Conservation (phyloP, 1,140 invertebrate species). For the Lanistes nyassanus region DNA sequence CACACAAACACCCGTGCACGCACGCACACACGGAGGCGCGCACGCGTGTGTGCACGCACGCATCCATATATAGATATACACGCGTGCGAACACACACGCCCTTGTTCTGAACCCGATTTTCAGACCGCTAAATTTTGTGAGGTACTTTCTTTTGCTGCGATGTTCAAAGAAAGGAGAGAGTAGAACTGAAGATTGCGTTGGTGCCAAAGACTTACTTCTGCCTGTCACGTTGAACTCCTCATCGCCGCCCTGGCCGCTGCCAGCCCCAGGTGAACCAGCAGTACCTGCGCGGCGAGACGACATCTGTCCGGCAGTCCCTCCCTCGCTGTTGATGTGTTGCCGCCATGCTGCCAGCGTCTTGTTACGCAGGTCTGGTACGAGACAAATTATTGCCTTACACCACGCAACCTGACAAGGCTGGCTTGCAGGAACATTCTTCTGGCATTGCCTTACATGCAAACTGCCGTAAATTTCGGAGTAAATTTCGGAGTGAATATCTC, state of each 20-base stretch:
- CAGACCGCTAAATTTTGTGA: too few species aligned
- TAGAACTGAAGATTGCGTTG: not conserved
- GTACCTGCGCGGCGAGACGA: not conserved
- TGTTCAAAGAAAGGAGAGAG: too few species aligned
- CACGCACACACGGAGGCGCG: not conserved
- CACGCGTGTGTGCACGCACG: not conserved
- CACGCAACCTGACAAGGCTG: too few species aligned
- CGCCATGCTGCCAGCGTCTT: slow-evolving; percentile 14
- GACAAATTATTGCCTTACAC: not conserved
- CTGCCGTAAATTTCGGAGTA: too few species aligned
- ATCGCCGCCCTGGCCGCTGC: not conserved
- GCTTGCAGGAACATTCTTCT: too few species aligned
- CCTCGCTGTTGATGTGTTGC: not conserved
- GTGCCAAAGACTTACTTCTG: slow-evolving; percentile 10
- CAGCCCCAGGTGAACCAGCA: not conserved
- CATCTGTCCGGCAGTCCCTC: slow-evolving; percentile 7
- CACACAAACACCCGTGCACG: slow-evolving; percentile 3
- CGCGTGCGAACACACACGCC: not conserved
- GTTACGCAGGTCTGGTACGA: slow-evolving; percentile 9
- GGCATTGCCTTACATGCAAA: too few species aligned
- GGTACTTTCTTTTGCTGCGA: too few species aligned
- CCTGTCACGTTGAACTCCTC: slow-evolving; percentile 18
- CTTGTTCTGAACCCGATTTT: too few species aligned
- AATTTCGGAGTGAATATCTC: too few species aligned
- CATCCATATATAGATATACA: not conserved